Evolutionary conservation across 2,888 invertebrate species (phyloP).

Genomic region (Drosophila rellima): DNA sequence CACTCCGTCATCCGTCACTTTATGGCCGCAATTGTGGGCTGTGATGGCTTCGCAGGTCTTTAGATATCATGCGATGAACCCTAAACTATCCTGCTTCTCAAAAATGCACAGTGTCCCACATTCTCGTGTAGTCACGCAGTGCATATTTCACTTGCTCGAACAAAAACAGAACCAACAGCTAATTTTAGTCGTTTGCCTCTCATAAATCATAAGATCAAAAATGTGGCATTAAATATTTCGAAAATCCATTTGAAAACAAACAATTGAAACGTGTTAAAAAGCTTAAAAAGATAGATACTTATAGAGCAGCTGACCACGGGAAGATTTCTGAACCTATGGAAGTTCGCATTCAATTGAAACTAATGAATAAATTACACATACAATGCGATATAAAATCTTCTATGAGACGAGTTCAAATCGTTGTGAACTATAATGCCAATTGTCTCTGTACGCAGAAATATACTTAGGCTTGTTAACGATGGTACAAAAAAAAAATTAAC

Average conservation of each 20-base stretch:
- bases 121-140: not conserved
- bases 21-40: constrained; percentile 12
- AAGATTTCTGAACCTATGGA: constrained; percentile 12
- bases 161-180: constrained; percentile 18
- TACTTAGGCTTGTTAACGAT: not conserved
- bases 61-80: constrained; percentile 13
- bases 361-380: constrained; percentile 71
- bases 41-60: constrained; percentile 19
- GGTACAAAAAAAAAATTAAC: too few species aligned
- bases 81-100: constrained; percentile 2
- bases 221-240: constrained; percentile 26
- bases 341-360: constrained; percentile 68
- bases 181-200: constrained; percentile 53
- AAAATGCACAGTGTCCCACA: constrained; percentile 12
- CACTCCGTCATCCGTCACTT: constrained; percentile 15
- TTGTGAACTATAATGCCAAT: constrained; percentile 88
- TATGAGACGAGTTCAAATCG: constrained; percentile 69
- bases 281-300: too few species aligned
- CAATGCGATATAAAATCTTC: constrained; percentile 29
- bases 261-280: not conserved
- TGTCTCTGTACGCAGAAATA: not conserved
- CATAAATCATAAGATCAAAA: constrained; percentile 41
- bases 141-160: constrained; percentile 16
- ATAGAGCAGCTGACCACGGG: not conserved
- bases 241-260: constrained; percentile 22